A percentile compares a stretch with the other conserved stretches of the same genome.
Evolutionary conservation across 2,113 vertebrate species (phyloP).

Genomic region (Carassius carassius): DNA sequence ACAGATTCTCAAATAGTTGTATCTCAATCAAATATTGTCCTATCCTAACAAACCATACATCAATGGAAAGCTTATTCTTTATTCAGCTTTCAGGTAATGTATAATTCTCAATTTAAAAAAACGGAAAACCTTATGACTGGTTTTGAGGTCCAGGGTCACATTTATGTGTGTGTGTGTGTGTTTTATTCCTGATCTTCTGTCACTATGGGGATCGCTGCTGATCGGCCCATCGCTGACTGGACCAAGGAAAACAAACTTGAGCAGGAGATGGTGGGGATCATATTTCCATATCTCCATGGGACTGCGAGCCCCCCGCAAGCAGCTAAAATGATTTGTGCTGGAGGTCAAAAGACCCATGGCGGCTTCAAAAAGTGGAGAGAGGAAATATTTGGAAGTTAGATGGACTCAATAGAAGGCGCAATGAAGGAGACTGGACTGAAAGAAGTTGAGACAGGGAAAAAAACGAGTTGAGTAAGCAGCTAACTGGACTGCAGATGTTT

Average conservation of each 20-base stretch:
- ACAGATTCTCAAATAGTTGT: no score
- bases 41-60: no score
- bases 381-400: slow-evolving; percentile 85
- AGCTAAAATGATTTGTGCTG: slow-evolving; percentile 93
- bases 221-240: slow-evolving; percentile 76
- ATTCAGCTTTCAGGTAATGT: no score
- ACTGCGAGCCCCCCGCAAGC: slow-evolving; percentile 73
- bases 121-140: no score
- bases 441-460: slow-evolving; percentile 50
- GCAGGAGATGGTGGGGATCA: slow-evolving; percentile 83
- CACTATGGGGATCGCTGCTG: slow-evolving; percentile 69
- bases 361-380: slow-evolving; percentile 86
- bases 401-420: slow-evolving; percentile 59
- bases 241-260: slow-evolving; percentile 83
- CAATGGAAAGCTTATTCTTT: no score
- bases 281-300: slow-evolving; percentile 81
- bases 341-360: slow-evolving; percentile 87
- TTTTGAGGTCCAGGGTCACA: no score
- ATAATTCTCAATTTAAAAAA: no score
- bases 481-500: slow-evolving; percentile 49
- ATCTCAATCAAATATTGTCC: no score
- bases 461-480: slow-evolving; percentile 45
- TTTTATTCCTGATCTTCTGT: slow-evolving; percentile 45
- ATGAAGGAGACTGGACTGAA: slow-evolving; percentile 62
- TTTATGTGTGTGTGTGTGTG: neutral